Evolutionary conservation across 1,140 invertebrate genomes (phyloP).

Genomic region (Limonius californicus): DNA sequence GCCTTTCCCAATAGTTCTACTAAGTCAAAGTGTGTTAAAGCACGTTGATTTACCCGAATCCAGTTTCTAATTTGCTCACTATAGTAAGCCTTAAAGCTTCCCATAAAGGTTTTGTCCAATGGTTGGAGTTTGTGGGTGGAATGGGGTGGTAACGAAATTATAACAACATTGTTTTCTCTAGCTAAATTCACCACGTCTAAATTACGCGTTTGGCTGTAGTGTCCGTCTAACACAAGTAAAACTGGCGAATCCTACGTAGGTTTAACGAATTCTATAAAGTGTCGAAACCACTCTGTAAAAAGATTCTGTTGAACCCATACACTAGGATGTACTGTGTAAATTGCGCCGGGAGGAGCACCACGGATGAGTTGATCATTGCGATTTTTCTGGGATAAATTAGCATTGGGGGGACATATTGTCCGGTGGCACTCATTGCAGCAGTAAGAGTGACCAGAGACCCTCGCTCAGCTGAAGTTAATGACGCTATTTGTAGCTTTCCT

Average conservation of each 20-base stretch:
- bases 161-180: slow-evolving; percentile 33
- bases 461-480: slow-evolving; percentile 19
- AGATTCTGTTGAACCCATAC: slow-evolving; percentile 31
- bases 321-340: slow-evolving; percentile 7
- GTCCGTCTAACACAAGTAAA: slow-evolving; percentile 36
- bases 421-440: slow-evolving; percentile 19
- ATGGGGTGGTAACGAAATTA: slow-evolving; percentile 44
- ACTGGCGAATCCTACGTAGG: slow-evolving; percentile 30
- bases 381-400: slow-evolving; percentile 23
- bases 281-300: slow-evolving; percentile 39
- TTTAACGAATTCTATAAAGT: slow-evolving; percentile 33
- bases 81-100: slow-evolving; percentile 30
- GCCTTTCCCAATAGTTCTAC: slow-evolving; percentile 12
- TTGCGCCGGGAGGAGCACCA: slow-evolving; percentile 23
- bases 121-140: slow-evolving; percentile 42
- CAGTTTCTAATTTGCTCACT: slow-evolving; percentile 14
- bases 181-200: slow-evolving; percentile 37
- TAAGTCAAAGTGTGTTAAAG: slow-evolving; percentile 7
- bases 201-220: slow-evolving; percentile 32
- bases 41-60: not conserved
- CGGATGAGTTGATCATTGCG: slow-evolving; percentile 23
- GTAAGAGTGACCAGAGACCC: slow-evolving; percentile 18
- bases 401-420: slow-evolving; percentile 24
- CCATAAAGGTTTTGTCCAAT: slow-evolving; percentile 39
- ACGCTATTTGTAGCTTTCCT: slow-evolving; percentile 40